Base-by-base conservation (phyloP, 2,113 vertebrate species). In the Muscicapa adusta region DNA sequence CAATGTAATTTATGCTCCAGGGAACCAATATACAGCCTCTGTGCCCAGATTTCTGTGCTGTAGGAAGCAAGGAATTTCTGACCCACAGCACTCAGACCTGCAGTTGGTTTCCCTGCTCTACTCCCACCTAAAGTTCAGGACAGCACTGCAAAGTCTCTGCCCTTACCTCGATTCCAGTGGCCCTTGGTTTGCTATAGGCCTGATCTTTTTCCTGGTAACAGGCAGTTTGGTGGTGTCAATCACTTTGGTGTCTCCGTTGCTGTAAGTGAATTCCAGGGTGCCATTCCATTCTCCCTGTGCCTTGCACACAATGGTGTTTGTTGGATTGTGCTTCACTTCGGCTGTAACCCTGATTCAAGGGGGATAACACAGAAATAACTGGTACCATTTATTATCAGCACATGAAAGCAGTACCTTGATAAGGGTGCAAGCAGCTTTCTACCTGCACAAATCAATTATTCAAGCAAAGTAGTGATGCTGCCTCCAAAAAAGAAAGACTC, bases 231-330 rank as follows among this genome's bases (percentile, higher is more conserved):
- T 96, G 0, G 99, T 99, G 97, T 99, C 99, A 4, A 99, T 98
- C 61, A 99, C 98, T 98, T 99, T 99, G 98, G 99, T 99, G 53
- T 99, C 99, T 26, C 99, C 99, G 0, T 97, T 99, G 98, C 97
- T 99, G 96, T 99, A 99, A 17, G 98, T 99, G 93, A 99, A 99
- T 94, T 99, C 99, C 94, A 99, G 97, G 1, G 96, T 98, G 13
- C 99, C 99, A 1, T 99, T 99, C 99, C 99, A 99, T 29, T 99
- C 99, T 38, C 99, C 99, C 70, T 99, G 99, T 6, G 98, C 99
- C 96, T 99, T 99, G 91, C 99, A 99, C 4, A 99, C 98, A 2
- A 99, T 98, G 89, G 98, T 99, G 96, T 98, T 99, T 2, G 98
- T 99, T 5, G 98, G 98, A 75, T 98, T 99, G 97, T 99, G 99